phyloP scores from a whole-genome alignment of 2,888 invertebrate genomes.

The Ochropleura leucogaster region DNA sequence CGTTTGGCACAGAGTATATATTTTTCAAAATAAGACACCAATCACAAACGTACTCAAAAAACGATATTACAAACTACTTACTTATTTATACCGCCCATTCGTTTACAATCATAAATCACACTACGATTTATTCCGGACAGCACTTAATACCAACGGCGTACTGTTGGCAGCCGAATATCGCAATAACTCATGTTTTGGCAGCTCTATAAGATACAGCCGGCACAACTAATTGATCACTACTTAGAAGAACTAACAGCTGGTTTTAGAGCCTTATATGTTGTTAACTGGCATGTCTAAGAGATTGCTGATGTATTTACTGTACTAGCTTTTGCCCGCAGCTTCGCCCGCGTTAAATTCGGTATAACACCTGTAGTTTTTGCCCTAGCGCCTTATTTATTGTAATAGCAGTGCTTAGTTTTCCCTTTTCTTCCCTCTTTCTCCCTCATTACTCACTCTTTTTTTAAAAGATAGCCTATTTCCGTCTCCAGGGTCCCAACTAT shows the following conservation, averaged over 20 bases:
- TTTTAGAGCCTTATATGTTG: background rate
- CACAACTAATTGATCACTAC: slow-evolving; percentile 33
- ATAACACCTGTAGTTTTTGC: too few species aligned
- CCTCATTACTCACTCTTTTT: too few species aligned
- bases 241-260: slow-evolving; percentile 4
- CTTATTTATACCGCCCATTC: background rate
- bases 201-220: slow-evolving; percentile 36
- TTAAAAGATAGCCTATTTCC: too few species aligned
- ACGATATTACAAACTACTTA: background rate
- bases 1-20: background rate
- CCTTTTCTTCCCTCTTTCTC: too few species aligned
- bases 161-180: slow-evolving; percentile 9
- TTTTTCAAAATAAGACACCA: background rate
- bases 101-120: slow-evolving; percentile 33
- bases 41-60: background rate
- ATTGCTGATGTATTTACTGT: background rate
- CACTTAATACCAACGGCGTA: slow-evolving; percentile 17
- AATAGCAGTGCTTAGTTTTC: too few species aligned
- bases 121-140: slow-evolving; percentile 27
- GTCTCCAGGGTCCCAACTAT: too few species aligned
- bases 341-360: too few species aligned
- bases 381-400: too few species aligned
- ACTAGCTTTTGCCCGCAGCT: too few species aligned
- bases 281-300: background rate
- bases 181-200: slow-evolving; percentile 46